These are phyloP conservation scores for Drosophila mauritiana DNA, from an alignment of 1,140 invertebrate genomes.

Conservation along the genomic window DNA sequence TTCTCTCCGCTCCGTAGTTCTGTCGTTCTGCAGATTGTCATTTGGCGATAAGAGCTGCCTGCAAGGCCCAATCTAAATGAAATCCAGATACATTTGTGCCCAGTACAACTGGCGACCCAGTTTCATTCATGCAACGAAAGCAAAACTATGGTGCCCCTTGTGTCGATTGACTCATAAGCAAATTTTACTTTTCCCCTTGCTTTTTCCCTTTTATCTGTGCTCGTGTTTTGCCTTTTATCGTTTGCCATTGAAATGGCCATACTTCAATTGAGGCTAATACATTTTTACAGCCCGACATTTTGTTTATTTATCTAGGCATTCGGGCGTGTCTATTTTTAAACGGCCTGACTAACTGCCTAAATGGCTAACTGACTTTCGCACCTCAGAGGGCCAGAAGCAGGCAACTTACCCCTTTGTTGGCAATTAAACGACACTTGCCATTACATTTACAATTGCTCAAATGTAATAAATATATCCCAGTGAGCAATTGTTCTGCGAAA, in stretches of 20 bases:
- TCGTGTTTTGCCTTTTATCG: constrained; percentile 55
- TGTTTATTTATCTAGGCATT: constrained; percentile 77
- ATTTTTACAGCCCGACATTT: constrained; percentile 76
- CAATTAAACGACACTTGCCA: constrained; percentile 78
- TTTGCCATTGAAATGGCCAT: constrained; percentile 77
- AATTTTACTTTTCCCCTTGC: constrained; percentile 41
- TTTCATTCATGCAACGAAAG: constrained; percentile 68
- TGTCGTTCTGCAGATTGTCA: constrained; percentile 58
- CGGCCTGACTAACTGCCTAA: constrained; percentile 72
- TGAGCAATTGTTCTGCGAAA: constrained; percentile 37
- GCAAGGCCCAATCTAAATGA: constrained; percentile 67
- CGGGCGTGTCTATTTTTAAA: constrained; percentile 76
- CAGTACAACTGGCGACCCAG: constrained; percentile 58
- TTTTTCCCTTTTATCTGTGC: constrained; percentile 27
- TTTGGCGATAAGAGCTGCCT: constrained; percentile 61
- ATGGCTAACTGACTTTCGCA: constrained; percentile 55
- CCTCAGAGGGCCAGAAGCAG: not conserved
- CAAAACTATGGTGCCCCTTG: constrained; percentile 66
- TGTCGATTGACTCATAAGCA: constrained; percentile 71
- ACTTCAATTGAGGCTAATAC: constrained; percentile 76
- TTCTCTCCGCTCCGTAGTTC: constrained; percentile 1
- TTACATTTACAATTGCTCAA: constrained; percentile 79
- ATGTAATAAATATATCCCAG: constrained; percentile 73
- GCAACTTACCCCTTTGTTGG: constrained; percentile 30
- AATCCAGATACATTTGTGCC: constrained; percentile 78